These are phyloP conservation scores for Metaphire vulgaris DNA, from an alignment of 1,140 invertebrate genomes.

Conservation along the genomic window DNA sequence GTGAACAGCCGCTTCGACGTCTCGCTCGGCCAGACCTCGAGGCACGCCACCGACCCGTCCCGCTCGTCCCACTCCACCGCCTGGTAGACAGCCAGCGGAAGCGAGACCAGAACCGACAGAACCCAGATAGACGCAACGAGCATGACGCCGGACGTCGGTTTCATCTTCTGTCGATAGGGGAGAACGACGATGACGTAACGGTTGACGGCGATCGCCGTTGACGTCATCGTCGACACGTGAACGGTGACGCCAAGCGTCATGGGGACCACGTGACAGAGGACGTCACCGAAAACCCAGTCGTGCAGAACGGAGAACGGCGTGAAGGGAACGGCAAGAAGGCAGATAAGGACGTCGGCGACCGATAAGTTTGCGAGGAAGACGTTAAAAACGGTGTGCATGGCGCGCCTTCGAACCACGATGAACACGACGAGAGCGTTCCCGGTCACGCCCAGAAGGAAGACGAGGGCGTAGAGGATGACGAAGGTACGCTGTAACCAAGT, in stretches of 20 bases:
- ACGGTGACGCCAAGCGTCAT: constrained; percentile 71
- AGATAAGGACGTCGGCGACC: constrained; percentile 86
- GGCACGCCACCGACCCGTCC: constrained; percentile 58
- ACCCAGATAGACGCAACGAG: constrained; percentile 87
- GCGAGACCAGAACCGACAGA: constrained; percentile 73
- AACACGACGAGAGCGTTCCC: constrained; percentile 81
- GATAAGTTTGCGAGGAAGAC: constrained; percentile 95
- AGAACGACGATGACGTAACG: constrained; percentile 91
- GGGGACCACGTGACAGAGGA: constrained; percentile 84
- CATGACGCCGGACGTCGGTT: constrained; percentile 61
- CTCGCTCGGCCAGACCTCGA: constrained; percentile 77
- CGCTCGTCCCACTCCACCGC: constrained; percentile 35
- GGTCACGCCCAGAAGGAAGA: constrained; percentile 80
- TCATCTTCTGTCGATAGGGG: constrained; percentile 77
- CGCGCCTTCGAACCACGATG: constrained; percentile 79
- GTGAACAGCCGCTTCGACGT: constrained; percentile 69
- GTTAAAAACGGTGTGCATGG: constrained; percentile 97
- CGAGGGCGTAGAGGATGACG: constrained; percentile 72
- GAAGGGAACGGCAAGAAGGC: constrained; percentile 76
- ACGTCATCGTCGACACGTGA: constrained; percentile 90
- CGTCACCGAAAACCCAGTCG: constrained; percentile 77
- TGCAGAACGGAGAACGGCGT: constrained; percentile 72
- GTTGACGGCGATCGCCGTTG: constrained; percentile 93
- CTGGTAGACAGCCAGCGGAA: constrained; percentile 88
- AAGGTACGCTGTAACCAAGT: constrained; percentile 57